Evolutionary conservation across 35 echinoderm and acorn worm species (phyloP).

Genomic region (Patiria miniata): DNA sequence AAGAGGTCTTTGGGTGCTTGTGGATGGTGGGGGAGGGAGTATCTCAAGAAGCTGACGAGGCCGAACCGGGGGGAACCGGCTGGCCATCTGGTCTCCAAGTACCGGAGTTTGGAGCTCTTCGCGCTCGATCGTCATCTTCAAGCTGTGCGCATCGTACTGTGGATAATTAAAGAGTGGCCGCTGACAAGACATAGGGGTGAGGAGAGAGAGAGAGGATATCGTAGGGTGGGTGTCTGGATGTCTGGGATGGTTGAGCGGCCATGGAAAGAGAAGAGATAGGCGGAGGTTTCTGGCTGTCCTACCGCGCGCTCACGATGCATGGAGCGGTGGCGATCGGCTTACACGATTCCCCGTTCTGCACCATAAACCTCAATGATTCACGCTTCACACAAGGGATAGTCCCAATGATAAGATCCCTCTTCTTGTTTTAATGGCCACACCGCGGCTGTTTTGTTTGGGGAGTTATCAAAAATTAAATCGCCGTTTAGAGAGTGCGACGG

Average conservation of each 20-base stretch:
- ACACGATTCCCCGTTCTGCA: neutral
- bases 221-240: neutral
- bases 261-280: neutral
- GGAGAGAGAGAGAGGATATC: too few relatives aligned
- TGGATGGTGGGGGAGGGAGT: neutral
- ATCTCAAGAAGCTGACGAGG: conserved; percentile 30
- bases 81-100: conserved; percentile 7
- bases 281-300: neutral
- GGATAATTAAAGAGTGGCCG: conserved; percentile 25
- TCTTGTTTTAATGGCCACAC: conserved; percentile 12
- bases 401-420: neutral
- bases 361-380: conserved; percentile 33
- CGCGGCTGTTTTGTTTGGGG: neutral
- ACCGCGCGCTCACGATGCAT: neutral
- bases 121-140: conserved; percentile 9
- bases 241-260: neutral
- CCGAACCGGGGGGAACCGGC: neutral
- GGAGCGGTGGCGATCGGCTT: neutral
- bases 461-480: neutral
- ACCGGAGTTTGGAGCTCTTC: too few relatives aligned
- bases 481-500: neutral
- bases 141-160: conserved; percentile 18
- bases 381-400: neutral
- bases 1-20: neutral
- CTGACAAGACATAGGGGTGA: conserved; percentile 7